These are phyloP conservation scores for Nowickia ferox DNA, from an alignment of 2,888 invertebrate genomes.

Conservation along the genomic window DNA sequence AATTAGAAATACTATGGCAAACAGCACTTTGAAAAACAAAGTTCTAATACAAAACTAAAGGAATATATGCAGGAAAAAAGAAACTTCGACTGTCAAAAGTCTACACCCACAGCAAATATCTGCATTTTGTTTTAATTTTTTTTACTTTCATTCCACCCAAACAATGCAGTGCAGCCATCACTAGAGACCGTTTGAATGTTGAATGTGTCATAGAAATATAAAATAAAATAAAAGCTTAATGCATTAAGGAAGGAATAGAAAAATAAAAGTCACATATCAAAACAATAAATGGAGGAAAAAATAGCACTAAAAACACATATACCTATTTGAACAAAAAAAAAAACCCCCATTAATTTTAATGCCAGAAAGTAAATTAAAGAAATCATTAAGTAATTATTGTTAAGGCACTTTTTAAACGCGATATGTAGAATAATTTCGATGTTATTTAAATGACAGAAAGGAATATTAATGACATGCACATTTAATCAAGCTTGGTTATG, in stretches of 20 bases:
- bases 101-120: constrained; percentile 37
- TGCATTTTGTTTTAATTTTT: constrained; percentile 16
- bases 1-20: background rate
- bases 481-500: too few relatives aligned
- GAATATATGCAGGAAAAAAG: background rate
- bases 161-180: constrained; percentile 15
- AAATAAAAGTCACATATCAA: background rate
- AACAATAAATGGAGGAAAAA: background rate
- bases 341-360: too few relatives aligned
- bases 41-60: constrained; percentile 12
- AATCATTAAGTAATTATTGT: too few relatives aligned
- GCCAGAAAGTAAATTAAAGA: too few relatives aligned
- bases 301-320: background rate
- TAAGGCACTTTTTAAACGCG: too few relatives aligned
- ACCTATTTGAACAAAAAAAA: background rate
- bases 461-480: too few relatives aligned
- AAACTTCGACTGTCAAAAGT: constrained; percentile 35
- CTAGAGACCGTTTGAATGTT: constrained; percentile 17
- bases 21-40: background rate
- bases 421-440: too few relatives aligned
- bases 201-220: constrained; percentile 7
- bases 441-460: too few relatives aligned
- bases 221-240: background rate
- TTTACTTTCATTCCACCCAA: background rate
- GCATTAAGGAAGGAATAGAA: background rate